Evolutionary conservation across 2,888 invertebrate genomes (phyloP).

Genomic region (Alloscopus bannaensis): DNA sequence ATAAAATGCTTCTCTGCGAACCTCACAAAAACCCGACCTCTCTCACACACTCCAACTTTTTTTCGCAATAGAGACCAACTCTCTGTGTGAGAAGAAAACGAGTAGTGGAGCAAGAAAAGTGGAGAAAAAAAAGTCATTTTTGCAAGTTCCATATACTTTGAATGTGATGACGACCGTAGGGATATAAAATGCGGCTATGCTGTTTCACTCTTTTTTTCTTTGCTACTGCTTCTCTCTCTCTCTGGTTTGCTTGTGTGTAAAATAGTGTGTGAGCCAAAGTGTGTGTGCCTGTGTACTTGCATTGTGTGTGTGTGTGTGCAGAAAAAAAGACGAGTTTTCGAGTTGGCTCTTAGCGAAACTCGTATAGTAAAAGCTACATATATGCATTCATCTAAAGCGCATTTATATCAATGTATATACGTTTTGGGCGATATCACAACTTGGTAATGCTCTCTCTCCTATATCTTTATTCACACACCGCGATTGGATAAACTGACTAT

Average conservation of each 20-base stretch:
- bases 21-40: conserved; percentile 35
- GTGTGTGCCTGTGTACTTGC: conserved; percentile 30
- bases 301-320: conserved; percentile 5
- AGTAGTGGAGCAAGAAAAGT: background rate
- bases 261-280: background rate
- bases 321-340: conserved; percentile 20
- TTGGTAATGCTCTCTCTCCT: too few species aligned
- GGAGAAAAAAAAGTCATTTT: conserved; percentile 38
- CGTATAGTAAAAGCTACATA: too few species aligned
- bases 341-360: background rate
- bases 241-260: conserved; percentile 1
- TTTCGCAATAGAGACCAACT: conserved; percentile 35
- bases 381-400: too few species aligned
- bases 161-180: conserved; percentile 5
- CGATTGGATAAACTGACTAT: too few species aligned
- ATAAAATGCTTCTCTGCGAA: background rate
- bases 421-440: too few species aligned
- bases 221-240: conserved; percentile 1
- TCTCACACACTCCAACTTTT: conserved; percentile 43
- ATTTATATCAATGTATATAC: too few species aligned
- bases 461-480: too few species aligned
- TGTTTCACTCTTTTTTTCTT: background rate
- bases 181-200: background rate
- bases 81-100: conserved; percentile 4
- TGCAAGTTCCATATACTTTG: conserved; percentile 58